Evolutionary conservation across 2,113 vertebrate species (phyloP).

Genomic region (Cavia aperea): DNA sequence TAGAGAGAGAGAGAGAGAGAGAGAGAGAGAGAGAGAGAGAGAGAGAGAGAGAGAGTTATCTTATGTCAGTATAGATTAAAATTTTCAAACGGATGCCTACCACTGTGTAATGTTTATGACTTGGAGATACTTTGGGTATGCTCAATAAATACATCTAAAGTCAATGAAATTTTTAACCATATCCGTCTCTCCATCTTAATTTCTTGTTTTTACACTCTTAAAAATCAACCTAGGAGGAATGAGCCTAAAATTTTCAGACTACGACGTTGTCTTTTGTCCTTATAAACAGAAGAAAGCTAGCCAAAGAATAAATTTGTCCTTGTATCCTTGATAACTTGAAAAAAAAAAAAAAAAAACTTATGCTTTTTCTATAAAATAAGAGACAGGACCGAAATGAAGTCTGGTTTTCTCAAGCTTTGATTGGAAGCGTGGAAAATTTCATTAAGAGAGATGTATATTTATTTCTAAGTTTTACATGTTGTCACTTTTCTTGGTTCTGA

Average conservation of each 20-base stretch:
- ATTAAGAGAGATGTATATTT: background rate
- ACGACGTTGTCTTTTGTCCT: background rate
- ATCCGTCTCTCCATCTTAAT: background rate
- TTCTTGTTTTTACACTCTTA: background rate
- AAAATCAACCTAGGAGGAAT: background rate
- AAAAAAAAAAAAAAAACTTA: background rate
- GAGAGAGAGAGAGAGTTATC: background rate
- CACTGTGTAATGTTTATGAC: background rate
- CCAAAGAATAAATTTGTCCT: background rate
- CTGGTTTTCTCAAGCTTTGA: background rate
- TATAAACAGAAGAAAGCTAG: background rate
- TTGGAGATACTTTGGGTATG: background rate
- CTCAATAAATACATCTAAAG: background rate
- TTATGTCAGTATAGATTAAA: background rate
- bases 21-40: too few relatives aligned
- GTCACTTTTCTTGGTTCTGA: background rate
- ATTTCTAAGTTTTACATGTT: background rate
- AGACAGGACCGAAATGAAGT: background rate
- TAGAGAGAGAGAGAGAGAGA: too few relatives aligned
- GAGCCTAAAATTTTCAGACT: background rate
- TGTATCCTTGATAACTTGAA: background rate
- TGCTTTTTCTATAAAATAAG: constrained; percentile 2
- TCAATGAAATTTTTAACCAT: background rate
- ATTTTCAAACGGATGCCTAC: background rate
- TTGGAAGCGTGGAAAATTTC: background rate